Base-by-base conservation (phyloP, 2,888 invertebrate species). In the Polydrusus cervinus region DNA sequence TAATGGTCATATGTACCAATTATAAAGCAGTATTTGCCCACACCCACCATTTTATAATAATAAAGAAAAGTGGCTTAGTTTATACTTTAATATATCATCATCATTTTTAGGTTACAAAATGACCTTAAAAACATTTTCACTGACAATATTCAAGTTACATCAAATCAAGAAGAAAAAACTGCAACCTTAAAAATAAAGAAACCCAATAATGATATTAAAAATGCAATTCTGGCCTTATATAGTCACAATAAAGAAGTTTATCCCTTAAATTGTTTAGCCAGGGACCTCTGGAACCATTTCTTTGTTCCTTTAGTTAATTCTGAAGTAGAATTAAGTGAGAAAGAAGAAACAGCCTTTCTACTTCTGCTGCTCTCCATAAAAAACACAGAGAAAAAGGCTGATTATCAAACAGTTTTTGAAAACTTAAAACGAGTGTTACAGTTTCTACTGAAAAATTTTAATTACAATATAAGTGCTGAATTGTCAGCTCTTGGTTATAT, bases 351-450 rank as follows among this genome's bases (percentile, higher is more conserved):
- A 86, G 45, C 16, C 14, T 87, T 75, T 86, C 83, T n/a, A 78
- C 88, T 11, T 49, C 65, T 78, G 51, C 78, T 57, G 85, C 85
- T 80, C 8, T 38, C 82, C 5, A 85, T 89, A 30, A 88, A 88
- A 81, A 84, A 87, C 73, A 82, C 87, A 71, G 85, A 83, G 75
- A 75, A 84, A 30, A 88, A 85, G 74, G 89, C 89, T 0, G 78
- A 83, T 7, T 92, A 92, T 81, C 85, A 87, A 76, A 86, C 87
- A 64, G 91, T 92, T 0, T 88, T 93, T 78, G 79, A 88, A 45
- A 91, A 92, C 82, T 83, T 93, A 53, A 88, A 88, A 77, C 77
- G 86, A 45, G 83, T 93, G 5, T 90, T 94, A 64, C 83, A 89
- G 68, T 92, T 90, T 81, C 86, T 94, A 40, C 85, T 89, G 76